These are phyloP conservation scores for Dryocosmus kuriphilus DNA, from an alignment of 2,888 invertebrate species.

Conservation along the genomic window DNA sequence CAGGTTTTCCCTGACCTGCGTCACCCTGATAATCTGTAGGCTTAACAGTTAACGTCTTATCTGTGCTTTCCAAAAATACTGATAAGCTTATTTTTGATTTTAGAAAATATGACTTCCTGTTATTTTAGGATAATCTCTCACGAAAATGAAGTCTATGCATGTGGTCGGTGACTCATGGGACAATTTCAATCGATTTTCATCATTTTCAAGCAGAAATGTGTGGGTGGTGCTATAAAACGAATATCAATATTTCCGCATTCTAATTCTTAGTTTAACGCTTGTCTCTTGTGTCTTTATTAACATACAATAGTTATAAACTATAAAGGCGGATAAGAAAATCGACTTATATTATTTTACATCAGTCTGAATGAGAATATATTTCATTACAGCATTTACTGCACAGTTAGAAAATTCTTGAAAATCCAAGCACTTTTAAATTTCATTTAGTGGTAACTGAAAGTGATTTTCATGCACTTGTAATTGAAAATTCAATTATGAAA, in stretches of 20 bases:
- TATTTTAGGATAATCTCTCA: neutral
- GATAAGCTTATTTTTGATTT: too few species aligned
- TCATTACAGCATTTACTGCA: too few species aligned
- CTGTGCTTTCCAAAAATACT: neutral
- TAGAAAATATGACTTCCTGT: neutral
- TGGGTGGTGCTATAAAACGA: neutral
- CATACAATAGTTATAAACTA: neutral
- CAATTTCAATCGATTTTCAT: constrained; percentile 3
- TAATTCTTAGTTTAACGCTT: neutral
- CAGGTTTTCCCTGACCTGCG: too few species aligned
- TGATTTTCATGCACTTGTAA: too few species aligned
- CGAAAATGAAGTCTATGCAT: neutral
- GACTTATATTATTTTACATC: neutral
- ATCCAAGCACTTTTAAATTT: too few species aligned
- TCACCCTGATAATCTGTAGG: too few species aligned
- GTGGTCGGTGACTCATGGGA: neutral
- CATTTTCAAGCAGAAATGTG: neutral
- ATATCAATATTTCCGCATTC: constrained; percentile 7
- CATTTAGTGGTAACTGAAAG: too few species aligned
- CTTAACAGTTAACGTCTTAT: too few species aligned
- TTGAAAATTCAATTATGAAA: too few species aligned
- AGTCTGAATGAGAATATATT: neutral
- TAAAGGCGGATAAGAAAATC: neutral
- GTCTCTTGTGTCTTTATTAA: constrained; percentile 5
- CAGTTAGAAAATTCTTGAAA: too few species aligned